Evolutionary conservation across 2,888 invertebrate genomes (phyloP), one percentile per base, ranked within the genome.

Genomic region (Rhaphigaster nebulosa): DNA sequence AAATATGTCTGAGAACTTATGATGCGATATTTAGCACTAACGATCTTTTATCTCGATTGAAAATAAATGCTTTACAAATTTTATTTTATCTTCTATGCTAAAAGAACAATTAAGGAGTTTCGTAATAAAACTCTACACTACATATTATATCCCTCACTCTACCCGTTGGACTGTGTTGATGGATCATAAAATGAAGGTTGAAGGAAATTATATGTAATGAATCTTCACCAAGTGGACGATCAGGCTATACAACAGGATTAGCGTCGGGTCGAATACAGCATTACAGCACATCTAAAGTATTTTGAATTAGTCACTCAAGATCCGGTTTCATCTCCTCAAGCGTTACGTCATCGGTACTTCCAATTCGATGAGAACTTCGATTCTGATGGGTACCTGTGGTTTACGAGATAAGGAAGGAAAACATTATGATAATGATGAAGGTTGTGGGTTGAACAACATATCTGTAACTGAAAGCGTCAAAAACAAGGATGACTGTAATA

Each of bases 301-400:
- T 84, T 84, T 84, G 84, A 84, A 41, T 84, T 84, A 84, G 84
- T 84, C 84, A 84, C 45, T 84, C 84, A 84, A 84, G 84, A 84
- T 84, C 84, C 84, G 84, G 84, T 50, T 84, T 45, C 45, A 41
- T 80, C 80, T 80, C 38, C 38, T 18, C 76, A 26, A 3, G 23
- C 41, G 38, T 65, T 38, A 38, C 70, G 70, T 76, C 70, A 76
- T 38, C 38, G 38, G 70, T 76, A 76, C 70, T 76, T 76, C 70
- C 23, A 76, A 38, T 76, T 38, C 34, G 70, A 76, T 76, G 70
- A 70, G 34, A 34, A 70, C 70, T 70, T 34, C 70, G 70, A 18
- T 60, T 34, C 70, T 76, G 70, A 38, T 76, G 70, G 70, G 34
- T 20, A 76, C 70, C 70, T 76, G 70, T 34, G 70, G 70, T 70